A percentile compares a stretch with the other conserved stretches of the same genome.
Conservation (phyloP, 2,888 invertebrate species). For the Nemotelus nigrinus region DNA sequence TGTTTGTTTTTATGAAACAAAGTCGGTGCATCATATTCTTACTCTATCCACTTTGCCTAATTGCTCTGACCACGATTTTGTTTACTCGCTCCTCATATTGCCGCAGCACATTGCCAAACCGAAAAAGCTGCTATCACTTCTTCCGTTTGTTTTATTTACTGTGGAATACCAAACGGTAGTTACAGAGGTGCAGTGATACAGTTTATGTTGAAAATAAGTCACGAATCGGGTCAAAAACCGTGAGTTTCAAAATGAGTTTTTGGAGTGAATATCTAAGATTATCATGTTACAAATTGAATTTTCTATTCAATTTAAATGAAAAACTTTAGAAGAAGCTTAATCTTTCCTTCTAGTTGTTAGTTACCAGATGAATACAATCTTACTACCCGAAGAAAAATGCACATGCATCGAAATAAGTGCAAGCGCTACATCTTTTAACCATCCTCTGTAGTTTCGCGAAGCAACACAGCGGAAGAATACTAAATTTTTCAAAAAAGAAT, state of each 20-base stretch:
- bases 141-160: constrained; percentile 7
- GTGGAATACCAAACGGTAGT: neutral
- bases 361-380: no score
- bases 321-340: no score
- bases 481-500: neutral
- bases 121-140: constrained; percentile 9
- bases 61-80: constrained; percentile 8
- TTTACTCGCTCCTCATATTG: neutral
- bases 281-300: neutral
- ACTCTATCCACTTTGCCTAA: constrained; percentile 11
- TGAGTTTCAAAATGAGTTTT: neutral
- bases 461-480: neutral
- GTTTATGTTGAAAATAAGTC: neutral
- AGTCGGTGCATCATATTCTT: no score
- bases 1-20: no score
- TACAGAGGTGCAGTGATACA: neutral
- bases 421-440: no score
- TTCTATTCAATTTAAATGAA: no score
- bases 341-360: no score
- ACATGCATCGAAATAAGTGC: no score
- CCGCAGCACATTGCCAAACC: neutral
- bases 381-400: no score
- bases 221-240: neutral
- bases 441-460: no score
- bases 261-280: neutral